These are phyloP conservation scores for Montipora efflorescens DNA, from an alignment of 64 coral and sea anemone genomes.

Conservation along the genomic window DNA sequence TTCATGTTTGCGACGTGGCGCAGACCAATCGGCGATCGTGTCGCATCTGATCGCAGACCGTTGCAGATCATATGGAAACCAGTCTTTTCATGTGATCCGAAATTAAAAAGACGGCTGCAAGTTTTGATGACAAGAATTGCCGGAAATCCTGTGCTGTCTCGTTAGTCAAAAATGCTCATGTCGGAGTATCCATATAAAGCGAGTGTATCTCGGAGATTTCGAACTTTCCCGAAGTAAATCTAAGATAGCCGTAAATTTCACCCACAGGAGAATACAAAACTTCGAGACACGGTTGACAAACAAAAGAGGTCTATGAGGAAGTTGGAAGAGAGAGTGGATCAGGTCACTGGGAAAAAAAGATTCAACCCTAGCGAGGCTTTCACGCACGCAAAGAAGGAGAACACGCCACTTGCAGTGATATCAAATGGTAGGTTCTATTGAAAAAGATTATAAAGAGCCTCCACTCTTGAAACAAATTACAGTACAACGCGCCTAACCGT, in stretches of 20 bases:
- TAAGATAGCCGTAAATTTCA: neutral
- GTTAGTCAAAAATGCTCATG: neutral
- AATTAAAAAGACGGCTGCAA: too few species aligned
- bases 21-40: too few species aligned
- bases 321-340: slow-evolving; percentile 47
- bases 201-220: neutral
- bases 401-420: slow-evolving; percentile 30
- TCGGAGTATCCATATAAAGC: neutral
- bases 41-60: too few species aligned
- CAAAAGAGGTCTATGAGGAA: slow-evolving; percentile 61
- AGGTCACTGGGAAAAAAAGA: slow-evolving; percentile 37
- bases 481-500: too few species aligned
- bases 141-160: neutral
- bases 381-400: slow-evolving; percentile 53
- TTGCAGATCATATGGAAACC: too few species aligned
- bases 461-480: too few species aligned
- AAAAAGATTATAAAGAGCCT: neutral
- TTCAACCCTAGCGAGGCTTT: slow-evolving; percentile 67
- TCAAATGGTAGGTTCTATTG: slow-evolving; percentile 7
- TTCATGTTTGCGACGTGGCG: too few species aligned
- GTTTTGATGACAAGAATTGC: too few species aligned
- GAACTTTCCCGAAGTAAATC: neutral
- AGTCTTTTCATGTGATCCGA: neutral
- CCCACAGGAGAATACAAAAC: slow-evolving; percentile 57
- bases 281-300: slow-evolving; percentile 60